phyloP scores from a whole-genome alignment of 2,888 invertebrate genomes.

The Zeuzera pyrina region DNA sequence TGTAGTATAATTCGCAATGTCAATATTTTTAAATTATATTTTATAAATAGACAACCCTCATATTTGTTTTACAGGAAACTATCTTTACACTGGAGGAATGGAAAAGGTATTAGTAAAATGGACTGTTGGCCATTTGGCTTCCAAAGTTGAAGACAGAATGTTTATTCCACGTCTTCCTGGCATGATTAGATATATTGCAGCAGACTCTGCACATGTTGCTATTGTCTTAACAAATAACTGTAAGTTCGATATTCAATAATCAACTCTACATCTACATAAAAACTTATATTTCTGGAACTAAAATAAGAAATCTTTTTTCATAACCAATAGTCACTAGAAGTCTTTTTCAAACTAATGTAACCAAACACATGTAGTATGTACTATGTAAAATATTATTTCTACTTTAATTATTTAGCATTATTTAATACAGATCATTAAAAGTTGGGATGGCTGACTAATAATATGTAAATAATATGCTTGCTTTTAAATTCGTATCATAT shows the following conservation, averaged over 20 bases:
- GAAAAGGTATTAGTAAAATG: constrained; percentile 64
- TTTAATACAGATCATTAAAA: no score
- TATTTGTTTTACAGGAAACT: constrained; percentile 40
- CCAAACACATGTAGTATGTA: no score
- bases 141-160: constrained; percentile 41
- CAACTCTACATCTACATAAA: no score
- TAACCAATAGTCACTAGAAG: no score
- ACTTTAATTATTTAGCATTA: no score
- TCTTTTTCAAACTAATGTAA: no score
- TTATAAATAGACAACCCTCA: neutral
- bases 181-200: constrained; percentile 43
- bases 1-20: neutral
- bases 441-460: no score
- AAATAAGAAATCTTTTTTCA: no score
- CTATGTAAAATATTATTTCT: no score
- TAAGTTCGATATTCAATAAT: constrained; percentile 34
- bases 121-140: constrained; percentile 45
- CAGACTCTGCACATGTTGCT: constrained; percentile 46
- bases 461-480: no score
- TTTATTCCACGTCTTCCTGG: constrained; percentile 62
- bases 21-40: constrained; percentile 5
- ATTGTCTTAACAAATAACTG: constrained; percentile 57
- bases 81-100: constrained; percentile 57
- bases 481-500: no score
- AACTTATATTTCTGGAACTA: no score